Evolutionary conservation across 2,113 vertebrate genomes (phyloP).

Genomic region (Microtus pennsylvanicus): DNA sequence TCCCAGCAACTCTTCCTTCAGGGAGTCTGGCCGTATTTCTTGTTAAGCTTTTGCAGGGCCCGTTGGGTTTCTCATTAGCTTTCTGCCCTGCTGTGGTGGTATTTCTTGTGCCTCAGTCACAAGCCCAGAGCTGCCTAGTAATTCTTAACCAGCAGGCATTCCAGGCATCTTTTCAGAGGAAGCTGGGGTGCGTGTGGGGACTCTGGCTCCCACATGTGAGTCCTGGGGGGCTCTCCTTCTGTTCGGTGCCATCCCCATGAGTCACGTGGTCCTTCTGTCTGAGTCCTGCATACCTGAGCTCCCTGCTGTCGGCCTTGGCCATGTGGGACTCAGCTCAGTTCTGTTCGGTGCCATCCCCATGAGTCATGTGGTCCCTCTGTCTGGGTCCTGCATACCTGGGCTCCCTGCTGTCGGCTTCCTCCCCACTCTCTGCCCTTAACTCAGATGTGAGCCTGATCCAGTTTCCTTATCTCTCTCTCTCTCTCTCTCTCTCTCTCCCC

Average conservation of each 20-base stretch:
- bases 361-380: no score
- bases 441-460: background rate
- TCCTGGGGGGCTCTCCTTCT: background rate
- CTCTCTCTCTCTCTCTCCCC: no score
- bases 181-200: background rate
- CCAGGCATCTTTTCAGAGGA: constrained; percentile 26
- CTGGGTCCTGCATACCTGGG: accelerated
- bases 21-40: constrained; percentile 87
- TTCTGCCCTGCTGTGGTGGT: constrained; percentile 80
- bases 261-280: background rate
- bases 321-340: background rate
- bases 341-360: background rate
- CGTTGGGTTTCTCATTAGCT: constrained; percentile 87
- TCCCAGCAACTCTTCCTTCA: constrained; percentile 79
- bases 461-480: background rate
- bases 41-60: constrained; percentile 86
- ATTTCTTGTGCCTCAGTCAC: constrained; percentile 84
- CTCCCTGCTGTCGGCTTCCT: background rate
- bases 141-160: constrained; percentile 78
- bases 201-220: background rate
- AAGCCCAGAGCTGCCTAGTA: constrained; percentile 80
- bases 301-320: background rate
- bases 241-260: background rate
- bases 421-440: accelerated
- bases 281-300: accelerated